These are phyloP conservation scores for Xylota sylvarum DNA, from an alignment of 2,888 invertebrate species.

Conservation along the genomic window DNA sequence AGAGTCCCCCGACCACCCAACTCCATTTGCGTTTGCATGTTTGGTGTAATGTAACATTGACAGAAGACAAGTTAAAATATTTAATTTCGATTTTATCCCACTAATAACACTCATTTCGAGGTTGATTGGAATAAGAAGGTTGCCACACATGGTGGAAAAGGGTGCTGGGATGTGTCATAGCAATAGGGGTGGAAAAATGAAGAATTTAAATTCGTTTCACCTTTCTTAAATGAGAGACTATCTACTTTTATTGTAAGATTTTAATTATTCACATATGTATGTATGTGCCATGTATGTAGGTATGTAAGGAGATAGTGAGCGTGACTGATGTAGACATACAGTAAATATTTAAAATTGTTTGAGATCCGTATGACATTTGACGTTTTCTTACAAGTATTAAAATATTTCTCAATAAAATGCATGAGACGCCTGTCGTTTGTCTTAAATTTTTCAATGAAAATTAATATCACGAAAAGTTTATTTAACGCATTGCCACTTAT, in stretches of 20 bases:
- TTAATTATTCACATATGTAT: slow-evolving; percentile 55
- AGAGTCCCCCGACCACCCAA: slow-evolving; percentile 3
- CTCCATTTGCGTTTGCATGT: slow-evolving; percentile 15
- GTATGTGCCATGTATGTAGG: not conserved
- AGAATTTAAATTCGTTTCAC: slow-evolving; percentile 56
- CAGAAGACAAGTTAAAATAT: slow-evolving; percentile 70
- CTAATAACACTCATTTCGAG: slow-evolving; percentile 68
- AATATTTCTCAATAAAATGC: not conserved
- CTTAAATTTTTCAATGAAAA: slow-evolving; percentile 9
- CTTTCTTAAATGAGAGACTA: slow-evolving; percentile 28
- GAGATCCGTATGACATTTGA: slow-evolving; percentile 23
- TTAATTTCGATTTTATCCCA: slow-evolving; percentile 72
- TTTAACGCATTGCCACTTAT: slow-evolving; percentile 14
- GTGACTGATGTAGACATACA: slow-evolving; percentile 14
- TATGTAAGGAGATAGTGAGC: not conserved
- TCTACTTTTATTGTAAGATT: slow-evolving; percentile 44
- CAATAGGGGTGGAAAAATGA: slow-evolving; percentile 38
- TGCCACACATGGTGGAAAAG: slow-evolving; percentile 27
- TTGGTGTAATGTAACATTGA: slow-evolving; percentile 50
- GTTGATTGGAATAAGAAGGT: slow-evolving; percentile 51
- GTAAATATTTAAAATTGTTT: slow-evolving; percentile 29
- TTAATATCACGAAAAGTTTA: not conserved
- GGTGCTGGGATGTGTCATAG: slow-evolving; percentile 8
- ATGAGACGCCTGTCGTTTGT: not conserved
- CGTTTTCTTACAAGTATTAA: not conserved